A percentile compares a stretch with the other conserved stretches of the same genome.
Conservation (phyloP, 2,113 vertebrate genomes). For the Entosphenus tridentatus region DNA sequence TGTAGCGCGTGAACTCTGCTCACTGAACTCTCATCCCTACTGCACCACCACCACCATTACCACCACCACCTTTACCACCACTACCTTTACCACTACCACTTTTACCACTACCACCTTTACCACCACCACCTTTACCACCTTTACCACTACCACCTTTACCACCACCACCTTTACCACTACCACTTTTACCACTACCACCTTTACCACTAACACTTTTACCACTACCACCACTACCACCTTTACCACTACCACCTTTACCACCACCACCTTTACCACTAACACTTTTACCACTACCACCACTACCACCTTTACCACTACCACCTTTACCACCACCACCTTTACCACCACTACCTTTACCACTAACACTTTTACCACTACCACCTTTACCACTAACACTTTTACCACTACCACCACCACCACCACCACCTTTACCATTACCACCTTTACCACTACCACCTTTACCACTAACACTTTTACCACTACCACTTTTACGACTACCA, state of each 20-base stretch:
- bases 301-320: neutral
- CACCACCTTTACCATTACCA: neutral
- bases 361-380: too few relatives aligned
- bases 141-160: neutral
- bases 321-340: neutral
- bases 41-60: neutral
- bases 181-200: neutral
- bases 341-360: neutral
- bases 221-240: neutral
- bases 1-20: too few relatives aligned
- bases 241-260: neutral
- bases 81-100: neutral
- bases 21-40: neutral
- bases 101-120: neutral
- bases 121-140: neutral
- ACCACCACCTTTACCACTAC: neutral
- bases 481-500: neutral
- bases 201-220: neutral
- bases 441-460: neutral
- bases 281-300: neutral
- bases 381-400: neutral
- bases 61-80: neutral
- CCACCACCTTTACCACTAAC: neutral
- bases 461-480: neutral
- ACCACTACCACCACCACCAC: neutral